phyloP scores from a whole-genome alignment of 1,140 invertebrate genomes.

The Solen grandis region DNA sequence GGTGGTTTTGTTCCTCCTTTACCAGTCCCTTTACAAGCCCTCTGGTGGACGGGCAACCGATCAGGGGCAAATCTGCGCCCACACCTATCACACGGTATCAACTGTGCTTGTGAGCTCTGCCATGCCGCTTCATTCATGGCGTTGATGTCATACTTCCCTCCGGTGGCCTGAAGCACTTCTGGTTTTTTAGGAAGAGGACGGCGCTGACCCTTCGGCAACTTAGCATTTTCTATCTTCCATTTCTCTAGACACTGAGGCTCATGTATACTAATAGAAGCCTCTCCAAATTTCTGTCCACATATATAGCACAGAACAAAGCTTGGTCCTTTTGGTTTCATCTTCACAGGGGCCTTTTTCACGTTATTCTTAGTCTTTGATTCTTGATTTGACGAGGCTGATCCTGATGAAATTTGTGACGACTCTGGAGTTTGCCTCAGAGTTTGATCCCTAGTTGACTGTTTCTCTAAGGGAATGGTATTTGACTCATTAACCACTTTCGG shows the following conservation, averaged over 20 bases:
- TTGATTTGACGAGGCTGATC: background rate
- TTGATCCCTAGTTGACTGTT: conserved; percentile 23
- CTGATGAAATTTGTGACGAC: background rate
- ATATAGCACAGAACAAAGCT: conserved; percentile 87
- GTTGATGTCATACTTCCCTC: conserved; percentile 73
- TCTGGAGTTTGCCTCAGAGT: background rate
- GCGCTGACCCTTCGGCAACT: conserved; percentile 84
- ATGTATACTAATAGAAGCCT: conserved; percentile 87
- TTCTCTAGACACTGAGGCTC: conserved; percentile 89
- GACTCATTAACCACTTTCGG: conserved; percentile 60
- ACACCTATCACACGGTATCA: conserved; percentile 86
- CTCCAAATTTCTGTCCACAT: conserved; percentile 86
- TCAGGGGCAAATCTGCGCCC: conserved; percentile 88
- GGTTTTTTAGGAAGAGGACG: conserved; percentile 85
- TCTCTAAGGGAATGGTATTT: conserved; percentile 46
- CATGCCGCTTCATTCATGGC: conserved; percentile 79
- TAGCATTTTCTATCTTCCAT: conserved; percentile 87
- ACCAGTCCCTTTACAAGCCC: conserved; percentile 82
- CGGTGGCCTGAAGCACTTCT: conserved; percentile 75
- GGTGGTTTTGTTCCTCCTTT: conserved; percentile 53
- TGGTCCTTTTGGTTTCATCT: conserved; percentile 58
- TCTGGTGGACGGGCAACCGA: conserved; percentile 85
- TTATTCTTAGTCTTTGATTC: background rate
- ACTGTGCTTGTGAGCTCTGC: conserved; percentile 81
- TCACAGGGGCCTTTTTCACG: conserved; percentile 52